Conservation (phyloP, 2,888 invertebrate species). For the Plebejus melissa region DNA sequence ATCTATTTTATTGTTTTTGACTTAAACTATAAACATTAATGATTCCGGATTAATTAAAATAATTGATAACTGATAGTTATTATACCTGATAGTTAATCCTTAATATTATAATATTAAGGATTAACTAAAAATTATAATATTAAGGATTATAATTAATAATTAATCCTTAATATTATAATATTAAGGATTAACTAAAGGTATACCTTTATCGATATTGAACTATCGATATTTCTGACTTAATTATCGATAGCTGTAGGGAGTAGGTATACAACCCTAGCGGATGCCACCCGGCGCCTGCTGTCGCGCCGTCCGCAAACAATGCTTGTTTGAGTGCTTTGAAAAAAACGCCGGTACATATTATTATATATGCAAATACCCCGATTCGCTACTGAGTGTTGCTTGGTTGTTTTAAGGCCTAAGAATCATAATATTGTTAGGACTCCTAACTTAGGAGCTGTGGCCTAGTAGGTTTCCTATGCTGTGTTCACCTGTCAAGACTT, state of each 20-base stretch:
- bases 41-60: not conserved
- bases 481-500: too few relatives aligned
- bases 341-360: conserved; percentile 64
- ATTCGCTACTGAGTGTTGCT: conserved; percentile 5
- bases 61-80: not conserved
- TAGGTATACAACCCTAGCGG: conserved; percentile 59
- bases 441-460: too few relatives aligned
- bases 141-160: too few relatives aligned
- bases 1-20: not conserved
- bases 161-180: too few relatives aligned
- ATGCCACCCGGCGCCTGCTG: conserved; percentile 55
- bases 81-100: not conserved
- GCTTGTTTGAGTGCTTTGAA: conserved; percentile 54
- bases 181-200: too few relatives aligned
- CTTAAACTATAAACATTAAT: not conserved
- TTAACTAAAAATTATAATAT: too few relatives aligned
- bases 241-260: conserved; percentile 31
- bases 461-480: too few relatives aligned
- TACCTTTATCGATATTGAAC: not conserved
- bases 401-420: not conserved
- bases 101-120: too few relatives aligned
- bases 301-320: conserved; percentile 67
- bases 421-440: too few relatives aligned
- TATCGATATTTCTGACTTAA: conserved; percentile 27
- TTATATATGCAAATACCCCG: conserved; percentile 57